Conservation (phyloP, 2,797 vertebrate species). For the Hipposideros larvatus region DNA sequence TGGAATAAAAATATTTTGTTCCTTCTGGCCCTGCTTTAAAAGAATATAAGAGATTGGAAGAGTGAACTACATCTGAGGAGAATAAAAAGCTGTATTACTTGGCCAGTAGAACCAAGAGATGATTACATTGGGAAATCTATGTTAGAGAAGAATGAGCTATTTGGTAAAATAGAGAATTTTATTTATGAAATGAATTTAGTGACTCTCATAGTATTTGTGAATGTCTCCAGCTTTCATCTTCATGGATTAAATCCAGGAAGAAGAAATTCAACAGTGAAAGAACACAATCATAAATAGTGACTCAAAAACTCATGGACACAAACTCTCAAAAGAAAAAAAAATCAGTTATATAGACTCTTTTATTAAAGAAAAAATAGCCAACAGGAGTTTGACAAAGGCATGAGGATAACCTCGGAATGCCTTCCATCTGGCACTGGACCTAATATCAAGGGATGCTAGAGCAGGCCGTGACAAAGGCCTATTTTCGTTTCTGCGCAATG, state of each 20-base stretch:
- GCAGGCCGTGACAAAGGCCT: neutral
- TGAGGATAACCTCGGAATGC: neutral
- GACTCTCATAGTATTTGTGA: neutral
- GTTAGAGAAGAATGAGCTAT: neutral
- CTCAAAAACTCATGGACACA: neutral
- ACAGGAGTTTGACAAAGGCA: neutral
- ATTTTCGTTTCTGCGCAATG: no score
- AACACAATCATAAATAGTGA: neutral
- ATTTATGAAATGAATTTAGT: conserved; percentile 35
- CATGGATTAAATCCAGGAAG: neutral
- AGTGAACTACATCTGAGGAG: neutral
- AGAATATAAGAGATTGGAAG: neutral
- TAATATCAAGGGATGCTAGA: neutral
- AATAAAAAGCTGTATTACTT: neutral
- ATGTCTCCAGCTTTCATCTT: neutral
- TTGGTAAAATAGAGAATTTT: neutral
- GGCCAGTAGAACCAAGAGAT: neutral
- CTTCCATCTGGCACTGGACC: neutral
- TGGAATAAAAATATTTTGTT: neutral
- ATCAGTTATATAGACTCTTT: neutral
- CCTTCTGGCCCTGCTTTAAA: neutral
- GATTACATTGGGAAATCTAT: neutral
- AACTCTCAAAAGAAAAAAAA: neutral
- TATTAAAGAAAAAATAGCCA: neutral
- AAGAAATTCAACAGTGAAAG: neutral